Percentiles rank a stretch among this genome's conserved stretches.
Evolutionary conservation across 2,888 invertebrate species (phyloP).

Genomic region (Panopea generosa): DNA sequence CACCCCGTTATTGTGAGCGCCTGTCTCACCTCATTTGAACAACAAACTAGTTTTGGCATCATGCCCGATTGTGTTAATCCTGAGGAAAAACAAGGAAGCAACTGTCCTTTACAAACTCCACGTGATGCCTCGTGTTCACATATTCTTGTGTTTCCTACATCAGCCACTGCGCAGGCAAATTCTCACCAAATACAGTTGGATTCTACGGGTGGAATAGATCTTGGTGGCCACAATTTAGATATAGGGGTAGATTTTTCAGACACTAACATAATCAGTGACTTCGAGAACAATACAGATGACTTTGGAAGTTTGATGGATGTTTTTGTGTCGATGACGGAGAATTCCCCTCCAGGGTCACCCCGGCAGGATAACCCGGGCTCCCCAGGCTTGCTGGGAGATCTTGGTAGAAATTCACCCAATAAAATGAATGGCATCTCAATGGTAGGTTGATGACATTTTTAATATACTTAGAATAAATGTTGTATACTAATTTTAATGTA

Average conservation of each 20-base stretch:
- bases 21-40: constrained; percentile 98
- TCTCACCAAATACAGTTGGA: constrained; percentile 70
- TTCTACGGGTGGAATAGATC: constrained; percentile 68
- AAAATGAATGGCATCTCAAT: constrained; percentile 70
- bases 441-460: constrained; percentile 46
- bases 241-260: constrained; percentile 66
- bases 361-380: constrained; percentile 72
- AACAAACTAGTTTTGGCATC: constrained; percentile 92
- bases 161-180: constrained; percentile 83
- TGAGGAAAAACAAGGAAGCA: constrained; percentile 83
- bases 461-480: no score
- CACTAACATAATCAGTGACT: constrained; percentile 58
- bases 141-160: constrained; percentile 99
- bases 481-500: no score
- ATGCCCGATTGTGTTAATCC: constrained; percentile 84
- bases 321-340: constrained; percentile 70
- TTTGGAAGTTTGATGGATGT: constrained; percentile 70
- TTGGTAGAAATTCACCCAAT: constrained; percentile 72
- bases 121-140: constrained; percentile 98
- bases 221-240: constrained; percentile 65
- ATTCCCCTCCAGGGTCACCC: constrained; percentile 64
- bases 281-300: constrained; percentile 62
- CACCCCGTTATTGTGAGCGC: constrained; percentile 97
- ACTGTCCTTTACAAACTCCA: constrained; percentile 92
- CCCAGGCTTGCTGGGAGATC: constrained; percentile 64